Evolutionary conservation across 2,888 invertebrate genomes (phyloP).

Genomic region (Nephrocerus scutellatus): DNA sequence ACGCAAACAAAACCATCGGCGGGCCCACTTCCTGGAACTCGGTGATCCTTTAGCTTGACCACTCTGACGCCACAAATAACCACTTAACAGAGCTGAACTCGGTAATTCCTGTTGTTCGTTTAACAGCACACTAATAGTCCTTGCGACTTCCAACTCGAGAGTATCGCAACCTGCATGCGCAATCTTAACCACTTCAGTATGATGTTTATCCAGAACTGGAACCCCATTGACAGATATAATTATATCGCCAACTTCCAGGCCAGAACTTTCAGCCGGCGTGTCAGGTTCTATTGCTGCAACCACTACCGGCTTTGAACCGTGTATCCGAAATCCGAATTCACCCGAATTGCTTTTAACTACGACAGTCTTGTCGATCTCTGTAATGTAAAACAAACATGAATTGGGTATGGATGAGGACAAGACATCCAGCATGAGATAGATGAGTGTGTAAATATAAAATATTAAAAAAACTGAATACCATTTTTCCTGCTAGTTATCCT

Average conservation of each 20-base stretch:
- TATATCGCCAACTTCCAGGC: slow-evolving; percentile 89
- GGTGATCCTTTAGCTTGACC: slow-evolving; percentile 52
- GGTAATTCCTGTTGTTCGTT: slow-evolving; percentile 58
- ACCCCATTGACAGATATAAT: slow-evolving; percentile 85
- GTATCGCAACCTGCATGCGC: slow-evolving; percentile 84
- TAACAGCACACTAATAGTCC: slow-evolving; percentile 75
- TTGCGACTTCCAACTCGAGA: slow-evolving; percentile 78
- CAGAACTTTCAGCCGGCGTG: slow-evolving; percentile 87
- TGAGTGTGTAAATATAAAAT: neutral
- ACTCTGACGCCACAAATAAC: slow-evolving; percentile 70
- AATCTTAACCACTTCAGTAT: slow-evolving; percentile 87
- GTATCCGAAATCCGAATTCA: slow-evolving; percentile 92
- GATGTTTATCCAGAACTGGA: slow-evolving; percentile 85
- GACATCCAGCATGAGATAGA: too few relatives aligned
- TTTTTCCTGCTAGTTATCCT: slow-evolving; percentile 55
- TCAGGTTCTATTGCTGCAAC: slow-evolving; percentile 92
- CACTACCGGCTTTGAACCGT: slow-evolving; percentile 92
- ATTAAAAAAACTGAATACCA: slow-evolving; percentile 47
- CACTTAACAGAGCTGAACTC: slow-evolving; percentile 59
- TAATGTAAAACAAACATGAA: slow-evolving; percentile 8
- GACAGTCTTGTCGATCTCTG: slow-evolving; percentile 84
- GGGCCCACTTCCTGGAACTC: slow-evolving; percentile 65
- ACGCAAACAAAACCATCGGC: slow-evolving; percentile 85
- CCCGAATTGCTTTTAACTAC: slow-evolving; percentile 74
- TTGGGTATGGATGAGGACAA: too few relatives aligned